Percentiles rank a stretch among this genome's conserved stretches.
These are phyloP conservation scores for Ranitomeya imitator DNA, from an alignment of 2,113 vertebrate species.

Conservation along the genomic window DNA sequence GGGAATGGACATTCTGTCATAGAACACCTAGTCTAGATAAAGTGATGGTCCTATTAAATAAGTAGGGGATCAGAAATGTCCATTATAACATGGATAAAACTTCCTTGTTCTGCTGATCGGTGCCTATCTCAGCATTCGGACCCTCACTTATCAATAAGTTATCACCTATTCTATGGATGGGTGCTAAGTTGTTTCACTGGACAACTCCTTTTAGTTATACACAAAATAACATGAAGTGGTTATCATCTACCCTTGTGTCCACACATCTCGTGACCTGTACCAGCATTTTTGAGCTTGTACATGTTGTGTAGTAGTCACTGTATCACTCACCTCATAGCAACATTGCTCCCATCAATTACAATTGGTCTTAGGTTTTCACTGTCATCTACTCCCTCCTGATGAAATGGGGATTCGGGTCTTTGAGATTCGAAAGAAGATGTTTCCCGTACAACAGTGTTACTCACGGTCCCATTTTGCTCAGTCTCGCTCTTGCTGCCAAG, in stretches of 20 bases:
- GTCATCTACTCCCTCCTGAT: slow-evolving; percentile 77
- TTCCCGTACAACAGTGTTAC: slow-evolving; percentile 71
- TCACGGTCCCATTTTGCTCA: slow-evolving; percentile 73
- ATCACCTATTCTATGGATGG: too few species aligned
- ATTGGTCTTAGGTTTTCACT: slow-evolving; percentile 91
- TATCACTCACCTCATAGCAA: slow-evolving; percentile 92
- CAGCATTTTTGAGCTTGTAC: not conserved
- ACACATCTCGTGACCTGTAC: not conserved
- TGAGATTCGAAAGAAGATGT: slow-evolving; percentile 79
- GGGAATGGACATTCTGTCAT: too few species aligned
- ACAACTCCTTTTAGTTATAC: too few species aligned
- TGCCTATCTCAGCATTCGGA: too few species aligned
- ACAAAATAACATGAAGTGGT: too few species aligned
- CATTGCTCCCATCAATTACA: slow-evolving; percentile 96
- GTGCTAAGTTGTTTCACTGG: not conserved
- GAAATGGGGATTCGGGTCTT: slow-evolving; percentile 84
- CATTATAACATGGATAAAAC: too few species aligned
- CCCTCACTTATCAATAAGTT: too few species aligned
- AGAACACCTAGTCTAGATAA: too few species aligned
- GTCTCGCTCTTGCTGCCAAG: slow-evolving; percentile 89
- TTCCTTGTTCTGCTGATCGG: too few species aligned
- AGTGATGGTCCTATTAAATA: too few species aligned
- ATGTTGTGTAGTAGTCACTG: not conserved
- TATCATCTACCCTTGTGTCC: too few species aligned
- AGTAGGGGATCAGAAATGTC: too few species aligned